phyloP scores from a whole-genome alignment of 2,797 vertebrate species.

The Spinus pinus region DNA sequence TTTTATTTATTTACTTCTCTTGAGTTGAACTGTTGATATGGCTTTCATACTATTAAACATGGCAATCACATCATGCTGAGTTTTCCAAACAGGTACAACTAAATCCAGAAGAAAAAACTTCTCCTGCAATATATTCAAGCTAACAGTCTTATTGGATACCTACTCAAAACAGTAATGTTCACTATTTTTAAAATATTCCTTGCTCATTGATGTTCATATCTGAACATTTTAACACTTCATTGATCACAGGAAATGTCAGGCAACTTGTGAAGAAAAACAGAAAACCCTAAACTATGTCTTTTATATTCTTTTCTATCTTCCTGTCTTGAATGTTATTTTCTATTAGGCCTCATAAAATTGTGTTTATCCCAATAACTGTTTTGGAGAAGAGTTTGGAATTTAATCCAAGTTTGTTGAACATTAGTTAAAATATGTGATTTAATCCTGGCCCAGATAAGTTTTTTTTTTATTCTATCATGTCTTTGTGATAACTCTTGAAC shows the following conservation, averaged over 20 bases:
- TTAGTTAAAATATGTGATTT: not conserved
- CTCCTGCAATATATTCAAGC: not conserved
- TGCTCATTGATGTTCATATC: not conserved
- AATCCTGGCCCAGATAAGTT: not conserved
- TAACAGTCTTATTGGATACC: not conserved
- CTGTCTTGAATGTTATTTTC: not conserved
- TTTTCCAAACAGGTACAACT: not conserved
- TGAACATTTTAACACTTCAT: not conserved
- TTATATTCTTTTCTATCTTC: not conserved
- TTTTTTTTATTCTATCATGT: not conserved
- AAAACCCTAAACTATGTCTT: not conserved
- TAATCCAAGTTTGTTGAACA: not conserved
- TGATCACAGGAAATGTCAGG: not conserved
- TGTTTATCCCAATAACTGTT: not conserved
- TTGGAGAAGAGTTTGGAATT: not conserved
- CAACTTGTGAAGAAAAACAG: not conserved
- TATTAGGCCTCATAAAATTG: not conserved
- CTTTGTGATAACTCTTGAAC: not conserved
- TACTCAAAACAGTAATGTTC: not conserved
- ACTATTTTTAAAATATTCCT: not conserved
- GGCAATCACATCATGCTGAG: not conserved
- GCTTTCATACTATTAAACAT: not conserved
- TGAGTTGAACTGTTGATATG: not conserved
- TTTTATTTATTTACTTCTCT: not conserved
- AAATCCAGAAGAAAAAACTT: not conserved